Evolutionary conservation across 2,888 invertebrate species (phyloP).

Genomic region (Caenorhabditis afra): DNA sequence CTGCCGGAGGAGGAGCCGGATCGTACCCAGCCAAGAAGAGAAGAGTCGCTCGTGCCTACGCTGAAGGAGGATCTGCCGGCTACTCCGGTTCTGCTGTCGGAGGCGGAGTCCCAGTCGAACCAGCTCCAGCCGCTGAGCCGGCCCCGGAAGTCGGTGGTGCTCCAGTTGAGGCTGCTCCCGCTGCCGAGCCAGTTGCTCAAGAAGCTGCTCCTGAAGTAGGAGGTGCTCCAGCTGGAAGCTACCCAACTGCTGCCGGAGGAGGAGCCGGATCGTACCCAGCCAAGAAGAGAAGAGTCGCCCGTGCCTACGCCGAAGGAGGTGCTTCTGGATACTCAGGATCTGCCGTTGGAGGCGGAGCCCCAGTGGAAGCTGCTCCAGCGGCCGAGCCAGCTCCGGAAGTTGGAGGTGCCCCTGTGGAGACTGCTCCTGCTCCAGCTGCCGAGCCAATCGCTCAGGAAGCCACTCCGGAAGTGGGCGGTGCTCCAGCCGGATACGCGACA

Average conservation of each 20-base stretch:
- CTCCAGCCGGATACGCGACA: too few species aligned
- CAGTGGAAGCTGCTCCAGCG: conserved; percentile 15
- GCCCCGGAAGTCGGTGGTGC: conserved; percentile 15
- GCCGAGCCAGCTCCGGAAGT: conserved; percentile 28
- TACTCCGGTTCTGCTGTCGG: conserved; percentile 1
- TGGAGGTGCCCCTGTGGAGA: conserved; percentile 1
- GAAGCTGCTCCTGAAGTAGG: conserved; percentile 1
- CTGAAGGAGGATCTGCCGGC: conserved; percentile 23
- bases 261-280: conserved; percentile 15
- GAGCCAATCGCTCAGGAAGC: conserved; percentile 13
- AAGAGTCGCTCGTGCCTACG: conserved; percentile 38
- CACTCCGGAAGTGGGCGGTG: too few species aligned
- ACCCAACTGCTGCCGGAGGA: neutral
- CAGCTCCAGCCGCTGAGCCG: conserved; percentile 27
- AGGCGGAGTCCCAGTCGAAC: conserved; percentile 6
- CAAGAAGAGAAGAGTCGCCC: conserved; percentile 30
- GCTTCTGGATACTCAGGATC: conserved; percentile 12
- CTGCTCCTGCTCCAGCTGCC: conserved; percentile 15
- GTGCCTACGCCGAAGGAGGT: conserved; percentile 33
- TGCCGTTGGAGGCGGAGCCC: neutral
- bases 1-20: conserved; percentile 20
- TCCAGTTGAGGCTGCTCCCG: conserved; percentile 17
- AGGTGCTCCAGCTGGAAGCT: conserved; percentile 5
- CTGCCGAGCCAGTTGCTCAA: conserved; percentile 17
- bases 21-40: conserved; percentile 29